These are phyloP conservation scores for Diadromus collaris DNA, from an alignment of 2,888 invertebrate species.

Conservation along the genomic window DNA sequence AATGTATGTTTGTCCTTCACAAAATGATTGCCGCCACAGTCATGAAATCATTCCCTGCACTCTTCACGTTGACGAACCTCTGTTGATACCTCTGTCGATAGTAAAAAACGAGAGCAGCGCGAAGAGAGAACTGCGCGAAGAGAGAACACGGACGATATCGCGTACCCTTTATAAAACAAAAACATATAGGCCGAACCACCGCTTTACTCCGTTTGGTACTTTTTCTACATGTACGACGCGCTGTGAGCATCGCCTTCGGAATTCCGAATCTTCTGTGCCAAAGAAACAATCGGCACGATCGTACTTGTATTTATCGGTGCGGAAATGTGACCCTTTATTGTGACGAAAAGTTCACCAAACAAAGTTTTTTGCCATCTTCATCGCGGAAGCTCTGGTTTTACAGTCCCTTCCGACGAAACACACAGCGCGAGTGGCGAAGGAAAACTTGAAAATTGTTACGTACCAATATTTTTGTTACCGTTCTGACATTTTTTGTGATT, in stretches of 20 bases:
- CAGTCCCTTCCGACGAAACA: neutral
- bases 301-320: slow-evolving; percentile 13
- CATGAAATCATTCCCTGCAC: neutral
- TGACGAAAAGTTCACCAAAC: neutral
- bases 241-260: neutral
- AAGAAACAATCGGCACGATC: neutral
- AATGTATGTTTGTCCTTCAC: neutral
- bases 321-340: slow-evolving; percentile 26
- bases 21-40: neutral
- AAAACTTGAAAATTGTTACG: too few relatives aligned
- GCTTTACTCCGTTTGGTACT: slow-evolving; percentile 15
- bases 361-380: slow-evolving; percentile 16
- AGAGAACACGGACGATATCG: neutral
- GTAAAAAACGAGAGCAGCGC: neutral
- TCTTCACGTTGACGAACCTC: neutral
- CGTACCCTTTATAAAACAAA: neutral
- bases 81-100: neutral
- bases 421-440: neutral
- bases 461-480: too few relatives aligned
- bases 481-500: too few relatives aligned
- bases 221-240: slow-evolving; percentile 12
- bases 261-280: slow-evolving; percentile 6
- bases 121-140: neutral
- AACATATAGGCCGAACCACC: neutral
- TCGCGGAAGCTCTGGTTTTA: neutral